Evolutionary conservation across 2,113 vertebrate species (phyloP), one percentile per base, ranked within the genome.

Genomic region (Neodon shergylaensis): DNA sequence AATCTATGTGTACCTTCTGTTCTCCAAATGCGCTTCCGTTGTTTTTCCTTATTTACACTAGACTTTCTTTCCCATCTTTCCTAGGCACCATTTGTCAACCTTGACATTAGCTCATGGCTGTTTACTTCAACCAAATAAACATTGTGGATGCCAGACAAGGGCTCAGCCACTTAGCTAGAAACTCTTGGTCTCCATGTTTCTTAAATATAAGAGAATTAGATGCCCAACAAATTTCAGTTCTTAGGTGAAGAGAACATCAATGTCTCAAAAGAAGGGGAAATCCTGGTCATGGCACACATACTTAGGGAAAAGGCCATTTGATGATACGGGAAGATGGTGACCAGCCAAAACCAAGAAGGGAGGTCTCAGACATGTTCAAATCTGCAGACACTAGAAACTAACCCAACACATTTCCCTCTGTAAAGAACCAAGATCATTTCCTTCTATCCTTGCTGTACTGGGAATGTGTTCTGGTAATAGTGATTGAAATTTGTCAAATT

Each of bases 61-160:
- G 68, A 96, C 88, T 78, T 74, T 79, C 73, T 95, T 92, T 73
- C 68, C 79, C 21, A 88, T 54, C 61, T 87, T 52, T 88, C 72
- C 47, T 73, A 73, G 66, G n/a, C 9, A 81, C 28, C 47, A 44
- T 66, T 52, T 96, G 47, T 70, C 66, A 91, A 63, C 76, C 84
- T 44, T 84, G 54, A 63, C 36, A 84, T 68, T n/a, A 78, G 26
- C 42, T 83, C 6, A 24, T 14, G 28, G 19, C 24, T 61, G 44
- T 83, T 93, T 73, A 24, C 87, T 66, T 74, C 19, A 93, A 92
- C 31, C 22, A 87, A 77, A 39, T 52, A 87, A 92, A 0, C 26
- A 89, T 49, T 58, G 26, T 31, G 22, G 1, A 42, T 76, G 39
- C 16, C 17, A 63, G n/a, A 22, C 17, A 63, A 44, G 12, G 14